Evolutionary conservation across 2,888 invertebrate genomes (phyloP).

Genomic region (Meliscaeva auricollis): DNA sequence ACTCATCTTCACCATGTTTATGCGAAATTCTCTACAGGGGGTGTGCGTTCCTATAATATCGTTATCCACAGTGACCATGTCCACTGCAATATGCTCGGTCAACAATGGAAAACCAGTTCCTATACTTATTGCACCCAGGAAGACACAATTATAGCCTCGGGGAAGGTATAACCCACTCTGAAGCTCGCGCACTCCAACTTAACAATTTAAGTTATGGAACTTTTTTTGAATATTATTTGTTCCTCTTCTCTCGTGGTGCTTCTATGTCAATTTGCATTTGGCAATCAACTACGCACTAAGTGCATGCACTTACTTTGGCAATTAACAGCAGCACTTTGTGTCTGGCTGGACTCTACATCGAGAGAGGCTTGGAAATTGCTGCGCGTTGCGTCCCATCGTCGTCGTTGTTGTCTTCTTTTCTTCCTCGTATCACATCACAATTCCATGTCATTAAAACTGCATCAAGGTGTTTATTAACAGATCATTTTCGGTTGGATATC

Average conservation of each 20-base stretch:
- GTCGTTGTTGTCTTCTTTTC: conserved; percentile 1
- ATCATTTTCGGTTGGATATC: conserved; percentile 62
- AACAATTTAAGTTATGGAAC: conserved; percentile 64
- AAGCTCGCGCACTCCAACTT: conserved; percentile 28
- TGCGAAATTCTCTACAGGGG: conserved; percentile 43
- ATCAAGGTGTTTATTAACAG: conserved; percentile 76
- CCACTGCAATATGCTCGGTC: conserved; percentile 20
- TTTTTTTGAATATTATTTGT: conserved; percentile 54
- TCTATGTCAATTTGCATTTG: conserved; percentile 61
- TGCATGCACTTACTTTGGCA: conserved; percentile 70
- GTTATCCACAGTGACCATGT: not conserved
- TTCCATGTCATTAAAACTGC: conserved; percentile 74
- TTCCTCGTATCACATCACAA: conserved; percentile 54
- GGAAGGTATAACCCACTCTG: conserved; percentile 41
- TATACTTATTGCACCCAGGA: conserved; percentile 2
- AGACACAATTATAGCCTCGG: conserved; percentile 6
- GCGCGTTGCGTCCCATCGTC: not conserved
- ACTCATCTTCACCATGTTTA: conserved; percentile 54
- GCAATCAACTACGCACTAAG: conserved; percentile 72
- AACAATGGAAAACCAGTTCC: conserved; percentile 45
- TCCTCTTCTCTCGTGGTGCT: not conserved
- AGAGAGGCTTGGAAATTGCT: not conserved
- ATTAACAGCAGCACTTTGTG: conserved; percentile 69
- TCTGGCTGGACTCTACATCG: conserved; percentile 7
- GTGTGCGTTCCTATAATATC: conserved; percentile 4